Evolutionary conservation across 2,888 invertebrate species (phyloP), one percentile per base, ranked within the genome.

Genomic region (Cactoblastis cactorum): DNA sequence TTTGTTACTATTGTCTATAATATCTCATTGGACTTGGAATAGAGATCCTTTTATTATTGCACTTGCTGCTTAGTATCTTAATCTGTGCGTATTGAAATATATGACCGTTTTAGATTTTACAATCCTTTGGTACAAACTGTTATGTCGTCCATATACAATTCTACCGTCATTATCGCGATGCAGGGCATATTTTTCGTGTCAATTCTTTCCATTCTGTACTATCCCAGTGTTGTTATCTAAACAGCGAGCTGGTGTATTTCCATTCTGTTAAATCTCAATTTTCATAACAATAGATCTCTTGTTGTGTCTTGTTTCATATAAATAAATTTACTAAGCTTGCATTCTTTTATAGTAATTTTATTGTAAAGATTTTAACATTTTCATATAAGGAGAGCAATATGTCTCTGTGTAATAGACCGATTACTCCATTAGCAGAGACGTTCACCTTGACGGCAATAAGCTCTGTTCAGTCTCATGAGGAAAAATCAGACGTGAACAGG

Each of bases 361-460:
- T 41, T 41, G 24, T 41, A 12, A 41, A 14, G 22, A 24, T 24
- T 9, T 14, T 41, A 41, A n/a, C 24, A 22, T 43, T 28, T 15
- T 28, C 28, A 15, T 19, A 35, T 34, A 46, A 35, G 22, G 46
- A 19, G 22, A 35, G n/a, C 34, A 19, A 12, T 35, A 46, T 46
- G 19, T 15, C 19, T 46, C 14, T 35, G 19, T 46, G 12, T 35
- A 46, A 46, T 46, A 34, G 34, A 46, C 34, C 22, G 34, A 35
- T 43, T 15, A 43, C 46, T 34, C 46, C 46, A 14, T 46, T 14
- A 12, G 45, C 19, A 19, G 46, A 46, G 34, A 8, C 11, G 46
- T 22, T 46, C 46, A 34, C 46, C 46, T 46, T 46, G 46, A 43
- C 24, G 35, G 35, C 19, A 35, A 4, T 35, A 43, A 43, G 28